These are phyloP conservation scores for Lates calcarifer DNA, from an alignment of 2,113 vertebrate genomes.

Conservation along the genomic window DNA sequence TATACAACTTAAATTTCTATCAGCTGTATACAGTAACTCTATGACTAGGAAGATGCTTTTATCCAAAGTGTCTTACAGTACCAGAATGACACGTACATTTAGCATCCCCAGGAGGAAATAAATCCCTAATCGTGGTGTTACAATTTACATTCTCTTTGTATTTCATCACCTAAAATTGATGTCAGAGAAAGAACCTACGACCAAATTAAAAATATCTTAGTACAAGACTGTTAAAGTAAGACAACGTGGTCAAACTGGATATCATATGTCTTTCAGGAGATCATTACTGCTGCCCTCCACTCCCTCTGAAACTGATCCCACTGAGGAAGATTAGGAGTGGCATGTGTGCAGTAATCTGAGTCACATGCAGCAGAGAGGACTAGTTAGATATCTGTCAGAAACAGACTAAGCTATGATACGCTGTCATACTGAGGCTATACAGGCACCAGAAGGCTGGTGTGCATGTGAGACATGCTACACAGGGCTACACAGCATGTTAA, in stretches of 20 bases:
- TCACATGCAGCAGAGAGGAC: conserved; percentile 74
- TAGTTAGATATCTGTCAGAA: conserved; percentile 61
- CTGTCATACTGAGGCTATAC: conserved; percentile 7
- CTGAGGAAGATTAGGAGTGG: conserved; percentile 73
- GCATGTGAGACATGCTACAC: neutral
- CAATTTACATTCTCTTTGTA: neutral
- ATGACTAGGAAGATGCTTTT: neutral
- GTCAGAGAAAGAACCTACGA: no score
- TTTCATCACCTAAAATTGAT: no score
- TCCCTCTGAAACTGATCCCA: conserved; percentile 76
- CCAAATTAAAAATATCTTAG: neutral
- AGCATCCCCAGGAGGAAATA: neutral
- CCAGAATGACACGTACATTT: neutral
- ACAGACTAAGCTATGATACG: conserved; percentile 35
- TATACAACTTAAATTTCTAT: neutral
- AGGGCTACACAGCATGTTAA: neutral
- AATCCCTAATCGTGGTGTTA: neutral
- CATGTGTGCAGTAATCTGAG: conserved; percentile 77
- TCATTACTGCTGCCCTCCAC: conserved; percentile 54
- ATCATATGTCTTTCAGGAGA: conserved; percentile 52
- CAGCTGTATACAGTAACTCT: neutral
- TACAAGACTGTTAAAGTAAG: conserved; percentile 25
- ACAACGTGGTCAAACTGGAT: conserved; percentile 38
- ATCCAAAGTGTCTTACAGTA: neutral
- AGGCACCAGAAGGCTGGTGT: neutral